Base-by-base conservation (phyloP, 2,888 invertebrate species). In the Allolobophora icterica region DNA sequence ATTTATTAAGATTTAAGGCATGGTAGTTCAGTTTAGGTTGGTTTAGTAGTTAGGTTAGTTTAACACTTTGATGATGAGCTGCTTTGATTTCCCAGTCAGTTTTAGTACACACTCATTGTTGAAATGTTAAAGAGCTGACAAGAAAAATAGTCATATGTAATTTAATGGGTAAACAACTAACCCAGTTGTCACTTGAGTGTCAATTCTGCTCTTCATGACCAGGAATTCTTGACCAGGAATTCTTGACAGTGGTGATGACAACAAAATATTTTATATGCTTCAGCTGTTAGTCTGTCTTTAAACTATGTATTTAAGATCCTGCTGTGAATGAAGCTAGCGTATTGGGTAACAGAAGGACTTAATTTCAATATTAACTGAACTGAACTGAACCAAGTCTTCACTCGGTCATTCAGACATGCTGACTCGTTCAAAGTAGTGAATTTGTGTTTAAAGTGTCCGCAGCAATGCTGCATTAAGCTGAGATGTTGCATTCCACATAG, bases 101-200 rank as follows among this genome's bases (percentile, higher is more conserved):
- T 52, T 52, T 52, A 21, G 52, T 52, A 24, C 21, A 24, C 15
- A 21, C 52, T 52, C 52, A 1, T 17, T 42, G 42, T 17, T 52
- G 15, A 4, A 52, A 21, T 71, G n/a, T n/a, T 71, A 71, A 71
- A 71, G 71, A 71, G n/a, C n/a, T 71, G 71, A 71, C n/a, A 71
- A 71, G 71, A 71, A n/a, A 71, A 71, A 71, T n/a, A 71, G 71
- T 71, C n/a, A n/a, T n/a, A n/a, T 71, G n/a, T 17, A n/a, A 71
- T n/a, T 71, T 71, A n/a, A 71, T 71, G n/a, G 5, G 71, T 71
- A n/a, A 71, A 30, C n/a, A n/a, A n/a, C 30, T n/a, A 11, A n/a
- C n/a, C n/a, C n/a, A 71, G n/a, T 71, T 52, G 52, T 52, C 52
- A 52, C 19, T 52, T 52, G 3, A 24, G 52, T 52, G 24, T 6